Percentiles rank a stretch among this genome's conserved stretches.
phyloP scores from a whole-genome alignment of 2,113 vertebrate species.

The Raja brachyura region DNA sequence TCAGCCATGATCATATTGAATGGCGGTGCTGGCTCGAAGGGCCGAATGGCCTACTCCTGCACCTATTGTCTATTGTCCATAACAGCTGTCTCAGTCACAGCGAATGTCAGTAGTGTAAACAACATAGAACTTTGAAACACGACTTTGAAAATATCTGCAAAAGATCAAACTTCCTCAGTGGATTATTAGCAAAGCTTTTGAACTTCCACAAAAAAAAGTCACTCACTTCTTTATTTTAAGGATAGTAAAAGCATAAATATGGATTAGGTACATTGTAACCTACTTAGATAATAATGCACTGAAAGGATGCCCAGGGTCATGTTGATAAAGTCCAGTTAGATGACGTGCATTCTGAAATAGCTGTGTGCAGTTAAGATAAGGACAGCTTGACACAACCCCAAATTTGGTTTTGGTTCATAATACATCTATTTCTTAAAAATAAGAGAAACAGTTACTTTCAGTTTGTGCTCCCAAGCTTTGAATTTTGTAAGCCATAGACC shows the following conservation, averaged over 20 bases:
- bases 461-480: neutral
- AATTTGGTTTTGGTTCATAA: neutral
- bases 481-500: neutral
- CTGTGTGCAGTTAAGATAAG: neutral
- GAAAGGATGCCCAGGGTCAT: neutral
- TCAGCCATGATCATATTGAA: too few relatives aligned
- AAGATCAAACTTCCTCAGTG: neutral
- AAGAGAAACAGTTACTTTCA: neutral
- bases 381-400: neutral
- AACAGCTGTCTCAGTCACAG: neutral
- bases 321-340: neutral
- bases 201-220: neutral
- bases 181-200: neutral
- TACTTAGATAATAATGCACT: neutral
- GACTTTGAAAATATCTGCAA: neutral
- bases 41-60: too few relatives aligned
- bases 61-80: too few relatives aligned
- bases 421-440: neutral
- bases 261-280: neutral
- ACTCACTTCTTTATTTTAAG: neutral
- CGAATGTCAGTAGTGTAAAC: neutral
- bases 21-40: too few relatives aligned
- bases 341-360: neutral
- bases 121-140: neutral
- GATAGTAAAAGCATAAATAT: neutral